Evolutionary conservation across 2,797 vertebrate species (phyloP), one percentile per base, ranked within the genome.

Genomic region (Siniperca undulata): DNA sequence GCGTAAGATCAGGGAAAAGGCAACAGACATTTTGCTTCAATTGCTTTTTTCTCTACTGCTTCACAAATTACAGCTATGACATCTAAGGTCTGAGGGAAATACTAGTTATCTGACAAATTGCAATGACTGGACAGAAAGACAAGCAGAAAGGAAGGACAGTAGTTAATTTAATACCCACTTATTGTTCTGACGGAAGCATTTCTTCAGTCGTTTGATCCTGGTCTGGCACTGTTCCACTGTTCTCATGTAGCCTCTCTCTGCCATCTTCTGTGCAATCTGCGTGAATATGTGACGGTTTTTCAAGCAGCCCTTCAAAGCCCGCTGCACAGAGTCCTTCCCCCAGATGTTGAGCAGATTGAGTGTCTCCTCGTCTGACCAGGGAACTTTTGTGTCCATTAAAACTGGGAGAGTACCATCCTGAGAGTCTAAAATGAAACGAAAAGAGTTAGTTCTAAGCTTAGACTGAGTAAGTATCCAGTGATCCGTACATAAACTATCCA

Each of bases 341-440:
- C 95, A 96, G 42, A 96, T 93, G 82, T 95, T 93, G 0, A 96
- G 91, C 71, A 96, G 91, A 36, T 88, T 65, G 22, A 94, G 90
- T 0, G 95, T 95, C 92, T 96, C 95, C 69, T 96, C 93, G 3
- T 95, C 95, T 0, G 95, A 95, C 95, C 95, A 96, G 58, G 93
- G 94, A 59, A 94, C 90, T 1, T 95, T 96, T 10, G 90, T 82
- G 85, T 95, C 95, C 1, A 70, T 74, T 0, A 84, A 74, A 10
- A 80, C 64, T 2, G 89, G 89, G 38, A 90, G 66, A 12, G 92
- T 81, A 16, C 80, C 65, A 82, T 94, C 95, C 83, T 89, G 91
- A 86, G 92, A 77, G 73, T 93, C 93, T 94, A 40, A 72, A 74
- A 79, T 9, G 5, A 85, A 50, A 86, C 12, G 0, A 6, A 27